Conservation (phyloP, 2,113 vertebrate genomes). For the Chloroceryle aenea region DNA sequence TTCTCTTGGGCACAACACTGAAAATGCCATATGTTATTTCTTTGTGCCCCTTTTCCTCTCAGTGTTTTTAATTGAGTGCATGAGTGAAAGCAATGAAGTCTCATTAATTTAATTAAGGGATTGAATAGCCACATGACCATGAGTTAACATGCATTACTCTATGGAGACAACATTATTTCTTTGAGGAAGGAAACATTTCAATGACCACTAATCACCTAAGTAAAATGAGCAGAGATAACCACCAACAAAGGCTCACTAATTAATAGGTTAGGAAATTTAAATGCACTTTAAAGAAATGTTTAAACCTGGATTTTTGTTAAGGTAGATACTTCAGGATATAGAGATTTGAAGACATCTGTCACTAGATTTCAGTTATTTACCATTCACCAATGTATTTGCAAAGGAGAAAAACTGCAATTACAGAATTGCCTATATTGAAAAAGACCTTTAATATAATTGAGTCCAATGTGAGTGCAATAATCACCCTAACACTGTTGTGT, state of each 20-base stretch:
- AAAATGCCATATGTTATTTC: slow-evolving; percentile 38
- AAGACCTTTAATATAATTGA: too few species aligned
- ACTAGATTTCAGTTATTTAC: neutral
- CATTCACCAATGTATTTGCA: neutral
- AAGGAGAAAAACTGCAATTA: neutral
- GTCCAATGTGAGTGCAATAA: too few species aligned
- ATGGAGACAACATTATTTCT: neutral
- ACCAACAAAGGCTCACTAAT: neutral
- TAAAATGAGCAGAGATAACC: neutral
- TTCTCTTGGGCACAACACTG: slow-evolving; percentile 21
- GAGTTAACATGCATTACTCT: slow-evolving; percentile 34
- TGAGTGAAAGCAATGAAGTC: slow-evolving; percentile 41
- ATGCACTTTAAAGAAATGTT: neutral
- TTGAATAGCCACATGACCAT: neutral
- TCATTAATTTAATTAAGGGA: slow-evolving; percentile 73
- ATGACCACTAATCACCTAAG: neutral
- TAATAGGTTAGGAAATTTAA: neutral
- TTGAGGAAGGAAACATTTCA: slow-evolving; percentile 3
- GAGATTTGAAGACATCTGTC: neutral
- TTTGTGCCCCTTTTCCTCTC: neutral
- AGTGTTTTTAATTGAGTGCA: slow-evolving; percentile 25
- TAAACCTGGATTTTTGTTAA: neutral
- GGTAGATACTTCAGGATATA: neutral
- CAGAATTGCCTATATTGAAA: too few species aligned
- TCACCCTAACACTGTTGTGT: too few species aligned